Conservation (phyloP, 2,888 invertebrate genomes). For the Caenorhabditis sp. region DNA sequence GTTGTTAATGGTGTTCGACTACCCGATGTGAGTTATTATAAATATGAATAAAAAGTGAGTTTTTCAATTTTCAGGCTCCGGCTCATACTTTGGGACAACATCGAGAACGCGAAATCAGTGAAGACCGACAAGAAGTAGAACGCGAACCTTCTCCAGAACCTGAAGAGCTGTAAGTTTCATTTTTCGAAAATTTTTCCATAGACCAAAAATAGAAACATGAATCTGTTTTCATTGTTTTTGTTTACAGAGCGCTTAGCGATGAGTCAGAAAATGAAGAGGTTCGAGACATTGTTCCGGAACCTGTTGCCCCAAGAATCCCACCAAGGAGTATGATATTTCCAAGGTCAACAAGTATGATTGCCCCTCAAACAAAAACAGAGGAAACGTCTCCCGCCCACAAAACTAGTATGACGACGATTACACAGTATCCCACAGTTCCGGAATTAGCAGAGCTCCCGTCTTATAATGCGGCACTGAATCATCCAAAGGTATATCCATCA, state of each 20-base stretch:
- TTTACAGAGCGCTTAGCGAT: slow-evolving; percentile 22
- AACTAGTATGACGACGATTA: slow-evolving; percentile 13
- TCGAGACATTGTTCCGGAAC: not conserved
- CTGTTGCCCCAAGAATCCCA: slow-evolving; percentile 21
- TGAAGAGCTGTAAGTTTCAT: slow-evolving; percentile 31
- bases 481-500: slow-evolving; percentile 28
- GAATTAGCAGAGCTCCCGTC: slow-evolving; percentile 36
- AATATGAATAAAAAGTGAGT: not conserved
- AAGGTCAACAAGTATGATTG: slow-evolving; percentile 21
- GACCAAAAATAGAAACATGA: not conserved
- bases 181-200: not conserved
- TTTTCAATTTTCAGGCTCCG: slow-evolving; percentile 22
- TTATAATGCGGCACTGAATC: slow-evolving; percentile 27
- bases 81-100: slow-evolving; percentile 14
- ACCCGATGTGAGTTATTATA: slow-evolving; percentile 20
- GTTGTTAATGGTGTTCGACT: slow-evolving; percentile 30
- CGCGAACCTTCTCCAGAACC: slow-evolving; percentile 28
- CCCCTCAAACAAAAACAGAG: slow-evolving; percentile 4
- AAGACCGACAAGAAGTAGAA: not conserved
- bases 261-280: slow-evolving; percentile 5
- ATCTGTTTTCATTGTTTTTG: not conserved
- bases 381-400: slow-evolving; percentile 8
- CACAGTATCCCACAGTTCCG: slow-evolving; percentile 33
- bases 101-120: slow-evolving; percentile 1
- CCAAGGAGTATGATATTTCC: slow-evolving; percentile 26